Conservation (phyloP, 2,797 vertebrate genomes). For the Yasuhikotakia modesta region DNA sequence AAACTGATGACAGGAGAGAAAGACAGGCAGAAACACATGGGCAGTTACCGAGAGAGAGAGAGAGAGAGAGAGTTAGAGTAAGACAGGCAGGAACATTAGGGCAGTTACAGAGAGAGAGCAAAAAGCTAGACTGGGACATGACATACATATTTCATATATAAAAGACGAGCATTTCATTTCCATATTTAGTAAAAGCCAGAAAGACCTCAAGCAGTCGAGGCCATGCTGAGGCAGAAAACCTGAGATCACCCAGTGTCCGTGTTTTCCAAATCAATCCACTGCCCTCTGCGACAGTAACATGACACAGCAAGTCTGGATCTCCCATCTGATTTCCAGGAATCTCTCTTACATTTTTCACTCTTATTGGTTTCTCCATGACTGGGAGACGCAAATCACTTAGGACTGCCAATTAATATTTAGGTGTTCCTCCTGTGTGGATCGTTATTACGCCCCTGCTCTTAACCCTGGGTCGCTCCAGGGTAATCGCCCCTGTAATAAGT, state of each 20-base stretch:
- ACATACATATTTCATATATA: conserved; percentile 44
- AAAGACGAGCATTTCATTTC: conserved; percentile 47
- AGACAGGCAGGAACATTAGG: conserved; percentile 33
- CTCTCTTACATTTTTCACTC: conserved; percentile 9
- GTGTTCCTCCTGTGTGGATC: not conserved
- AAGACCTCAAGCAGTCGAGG: conserved; percentile 19
- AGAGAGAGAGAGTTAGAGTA: not conserved
- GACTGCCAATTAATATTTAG: not conserved
- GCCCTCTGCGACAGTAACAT: conserved; percentile 27
- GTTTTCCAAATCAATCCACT: conserved; percentile 36
- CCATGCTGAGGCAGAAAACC: conserved; percentile 36
- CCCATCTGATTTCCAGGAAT: conserved; percentile 29
- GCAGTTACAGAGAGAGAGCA: conserved; percentile 33
- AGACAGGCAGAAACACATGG: conserved; percentile 29
- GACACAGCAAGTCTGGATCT: conserved; percentile 23
- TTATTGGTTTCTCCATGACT: conserved; percentile 23
- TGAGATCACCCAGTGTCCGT: conserved; percentile 20
- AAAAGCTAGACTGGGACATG: conserved; percentile 31
- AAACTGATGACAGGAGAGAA: conserved; percentile 36
- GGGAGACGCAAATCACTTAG: not conserved
- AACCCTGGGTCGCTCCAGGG: not conserved
- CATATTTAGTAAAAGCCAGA: conserved; percentile 41
- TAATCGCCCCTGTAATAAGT: not conserved
- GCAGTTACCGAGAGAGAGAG: conserved; percentile 24
- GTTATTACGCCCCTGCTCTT: not conserved